Evolutionary conservation across 1,140 invertebrate genomes (phyloP).

Genomic region (Berghia stephanieae): DNA sequence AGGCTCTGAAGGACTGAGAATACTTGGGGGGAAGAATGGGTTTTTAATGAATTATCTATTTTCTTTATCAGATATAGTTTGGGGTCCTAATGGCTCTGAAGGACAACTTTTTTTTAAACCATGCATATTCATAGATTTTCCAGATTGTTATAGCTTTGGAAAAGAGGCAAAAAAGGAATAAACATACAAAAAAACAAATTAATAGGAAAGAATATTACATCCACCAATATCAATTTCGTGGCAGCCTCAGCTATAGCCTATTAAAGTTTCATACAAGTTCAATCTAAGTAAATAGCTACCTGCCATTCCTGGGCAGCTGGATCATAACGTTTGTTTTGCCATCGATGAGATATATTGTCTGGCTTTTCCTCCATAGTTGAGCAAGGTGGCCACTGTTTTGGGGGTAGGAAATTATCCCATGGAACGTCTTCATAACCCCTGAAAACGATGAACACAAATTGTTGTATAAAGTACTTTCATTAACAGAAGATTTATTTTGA

Average conservation of each 20-base stretch:
- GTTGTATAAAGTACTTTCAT: too few relatives aligned
- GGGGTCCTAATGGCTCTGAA: too few relatives aligned
- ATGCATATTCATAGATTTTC: too few relatives aligned
- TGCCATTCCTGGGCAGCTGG: slow-evolving; percentile 61
- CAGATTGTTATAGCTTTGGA: too few relatives aligned
- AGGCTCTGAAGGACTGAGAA: too few relatives aligned
- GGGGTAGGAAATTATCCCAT: slow-evolving; percentile 58
- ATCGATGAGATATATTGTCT: slow-evolving; percentile 59
- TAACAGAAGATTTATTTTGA: not conserved
- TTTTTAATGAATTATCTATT: too few relatives aligned
- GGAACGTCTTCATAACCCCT: slow-evolving; percentile 61
- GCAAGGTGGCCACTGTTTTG: slow-evolving; percentile 53
- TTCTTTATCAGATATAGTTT: too few relatives aligned
- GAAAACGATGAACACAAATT: slow-evolving; percentile 5
- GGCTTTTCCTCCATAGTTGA: slow-evolving; percentile 55
- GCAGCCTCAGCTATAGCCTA: not conserved
- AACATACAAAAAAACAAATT: too few relatives aligned
- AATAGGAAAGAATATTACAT: not conserved
- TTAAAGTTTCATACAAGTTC: not conserved
- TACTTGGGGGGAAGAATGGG: too few relatives aligned
- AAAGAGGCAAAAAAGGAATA: too few relatives aligned
- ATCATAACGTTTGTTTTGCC: slow-evolving; percentile 56
- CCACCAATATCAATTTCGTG: not conserved
- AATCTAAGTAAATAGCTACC: slow-evolving; percentile 36
- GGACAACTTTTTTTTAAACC: too few relatives aligned